phyloP scores from a whole-genome alignment of 2,113 vertebrate genomes.

The Macaca nemestrina region DNA sequence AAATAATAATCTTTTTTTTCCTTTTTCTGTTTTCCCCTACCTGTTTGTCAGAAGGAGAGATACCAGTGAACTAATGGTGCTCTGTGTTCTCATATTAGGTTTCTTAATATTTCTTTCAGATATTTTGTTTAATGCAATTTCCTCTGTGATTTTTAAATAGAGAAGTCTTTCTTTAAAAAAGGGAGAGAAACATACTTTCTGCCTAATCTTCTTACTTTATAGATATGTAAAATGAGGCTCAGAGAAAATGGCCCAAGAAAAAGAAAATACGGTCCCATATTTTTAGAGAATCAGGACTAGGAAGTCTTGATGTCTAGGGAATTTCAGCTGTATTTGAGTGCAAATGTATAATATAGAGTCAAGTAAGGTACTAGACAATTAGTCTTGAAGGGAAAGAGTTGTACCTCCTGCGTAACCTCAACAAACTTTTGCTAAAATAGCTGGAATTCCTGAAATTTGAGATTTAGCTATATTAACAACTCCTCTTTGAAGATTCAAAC shows the following conservation, averaged over 20 bases:
- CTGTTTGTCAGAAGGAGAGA: neutral
- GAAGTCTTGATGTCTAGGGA: neutral
- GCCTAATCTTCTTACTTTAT: neutral
- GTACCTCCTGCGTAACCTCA: neutral
- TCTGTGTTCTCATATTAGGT: neutral
- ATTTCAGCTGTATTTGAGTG: neutral
- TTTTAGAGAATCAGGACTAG: neutral
- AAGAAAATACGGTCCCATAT: neutral
- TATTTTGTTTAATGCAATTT: neutral
- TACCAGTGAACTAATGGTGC: neutral
- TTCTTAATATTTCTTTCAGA: neutral
- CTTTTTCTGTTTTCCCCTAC: neutral
- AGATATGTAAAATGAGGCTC: neutral
- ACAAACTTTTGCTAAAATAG: neutral
- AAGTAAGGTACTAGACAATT: neutral
- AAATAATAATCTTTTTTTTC: neutral
- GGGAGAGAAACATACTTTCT: neutral
- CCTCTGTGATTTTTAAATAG: neutral
- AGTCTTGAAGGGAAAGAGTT: neutral
- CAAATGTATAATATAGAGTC: neutral
- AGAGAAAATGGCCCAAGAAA: neutral
- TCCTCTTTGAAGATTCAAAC: neutral
- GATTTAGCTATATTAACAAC: neutral
- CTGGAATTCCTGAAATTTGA: neutral
- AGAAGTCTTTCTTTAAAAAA: neutral